Conservation (phyloP, 1,140 invertebrate genomes). For the Formica selysi region DNA sequence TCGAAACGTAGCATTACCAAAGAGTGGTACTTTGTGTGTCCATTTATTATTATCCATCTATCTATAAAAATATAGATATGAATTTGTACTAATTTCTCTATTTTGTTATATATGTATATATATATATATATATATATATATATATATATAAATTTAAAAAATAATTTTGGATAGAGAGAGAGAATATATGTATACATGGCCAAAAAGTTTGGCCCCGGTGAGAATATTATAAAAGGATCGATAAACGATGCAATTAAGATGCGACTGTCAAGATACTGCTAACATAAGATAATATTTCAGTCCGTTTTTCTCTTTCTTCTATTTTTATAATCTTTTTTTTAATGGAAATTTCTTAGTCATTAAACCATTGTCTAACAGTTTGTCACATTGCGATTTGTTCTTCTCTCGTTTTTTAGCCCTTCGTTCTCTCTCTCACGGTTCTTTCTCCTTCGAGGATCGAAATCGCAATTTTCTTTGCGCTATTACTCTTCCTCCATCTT, state of each 20-base stretch:
- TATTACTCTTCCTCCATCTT: slow-evolving; percentile 38
- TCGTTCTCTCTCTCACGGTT: not conserved
- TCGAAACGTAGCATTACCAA: not conserved
- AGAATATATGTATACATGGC: no score
- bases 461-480: slow-evolving; percentile 47
- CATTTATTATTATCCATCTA: not conserved
- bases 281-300: slow-evolving; percentile 15
- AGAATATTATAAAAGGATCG: slow-evolving; percentile 16
- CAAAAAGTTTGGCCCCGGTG: not conserved
- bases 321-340: not conserved
- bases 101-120: not conserved
- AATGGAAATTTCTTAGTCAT: slow-evolving; percentile 41
- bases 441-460: slow-evolving; percentile 20
- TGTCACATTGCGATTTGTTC: slow-evolving; percentile 12
- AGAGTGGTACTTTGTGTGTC: not conserved
- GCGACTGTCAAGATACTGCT: no score
- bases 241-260: slow-evolving; percentile 47
- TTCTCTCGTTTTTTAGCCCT: not conserved
- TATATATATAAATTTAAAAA: no score
- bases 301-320: not conserved
- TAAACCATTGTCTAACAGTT: not conserved
- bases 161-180: no score
- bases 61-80: not conserved
- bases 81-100: not conserved
- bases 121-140: not conserved